A percentile compares a stretch with the other conserved stretches of the same genome.
phyloP scores from a whole-genome alignment of 2,888 invertebrate species.

The Amaurobius ferox region DNA sequence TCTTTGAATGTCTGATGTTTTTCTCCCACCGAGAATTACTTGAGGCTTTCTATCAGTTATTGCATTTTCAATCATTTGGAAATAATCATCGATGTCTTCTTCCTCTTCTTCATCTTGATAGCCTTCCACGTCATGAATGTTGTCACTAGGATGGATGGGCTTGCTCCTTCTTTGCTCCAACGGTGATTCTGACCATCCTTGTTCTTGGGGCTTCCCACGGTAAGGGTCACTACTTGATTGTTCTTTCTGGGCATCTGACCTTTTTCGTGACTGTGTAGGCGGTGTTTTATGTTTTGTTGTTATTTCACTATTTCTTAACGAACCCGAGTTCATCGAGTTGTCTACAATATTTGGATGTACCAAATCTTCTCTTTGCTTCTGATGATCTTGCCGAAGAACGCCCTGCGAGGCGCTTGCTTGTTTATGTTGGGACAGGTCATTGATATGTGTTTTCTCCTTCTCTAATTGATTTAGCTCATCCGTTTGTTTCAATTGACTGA shows the following conservation, averaged over 20 bases:
- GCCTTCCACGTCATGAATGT: conserved; percentile 33
- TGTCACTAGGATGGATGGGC: conserved; percentile 37
- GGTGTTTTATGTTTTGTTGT: not conserved
- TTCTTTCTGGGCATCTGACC: conserved; percentile 4
- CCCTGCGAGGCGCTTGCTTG: conserved; percentile 20
- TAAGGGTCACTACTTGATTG: conserved; percentile 9
- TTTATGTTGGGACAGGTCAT: conserved; percentile 44
- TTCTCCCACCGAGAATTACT: conserved; percentile 30
- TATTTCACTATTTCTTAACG: not conserved
- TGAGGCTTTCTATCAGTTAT: conserved; percentile 38
- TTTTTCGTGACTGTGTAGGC: conserved; percentile 27
- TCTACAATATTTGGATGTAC: conserved; percentile 51
- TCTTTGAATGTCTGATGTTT: conserved; percentile 35
- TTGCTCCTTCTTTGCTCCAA: conserved; percentile 17
- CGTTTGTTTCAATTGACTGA: not conserved
- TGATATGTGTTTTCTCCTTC: conserved; percentile 30
- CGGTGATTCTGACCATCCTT: conserved; percentile 8
- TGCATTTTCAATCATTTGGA: conserved; percentile 65
- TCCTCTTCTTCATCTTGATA: conserved; percentile 61
- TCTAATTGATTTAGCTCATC: not conserved
- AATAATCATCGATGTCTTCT: conserved; percentile 62
- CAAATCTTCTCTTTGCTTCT: conserved; percentile 22
- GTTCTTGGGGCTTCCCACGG: not conserved
- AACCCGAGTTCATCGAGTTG: not conserved
- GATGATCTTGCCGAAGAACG: conserved; percentile 3